Conservation (phyloP, 2,888 invertebrate species). For the Zaprionus obscuricornis region DNA sequence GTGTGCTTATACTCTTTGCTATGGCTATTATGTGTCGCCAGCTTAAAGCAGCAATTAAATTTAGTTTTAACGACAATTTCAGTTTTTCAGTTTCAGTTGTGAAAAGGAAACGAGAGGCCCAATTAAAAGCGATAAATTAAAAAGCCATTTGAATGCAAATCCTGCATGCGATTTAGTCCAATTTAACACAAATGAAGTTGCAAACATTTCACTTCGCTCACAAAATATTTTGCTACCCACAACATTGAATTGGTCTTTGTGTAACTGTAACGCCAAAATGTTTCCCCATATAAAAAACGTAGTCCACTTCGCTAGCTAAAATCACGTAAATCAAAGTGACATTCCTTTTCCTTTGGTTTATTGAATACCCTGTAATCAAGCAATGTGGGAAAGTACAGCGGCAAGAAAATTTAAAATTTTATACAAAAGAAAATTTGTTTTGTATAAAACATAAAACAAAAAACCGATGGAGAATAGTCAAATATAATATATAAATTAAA, state of each 20-base stretch:
- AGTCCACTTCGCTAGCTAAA: conserved; percentile 23
- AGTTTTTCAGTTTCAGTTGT: too few species aligned
- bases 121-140: conserved; percentile 68
- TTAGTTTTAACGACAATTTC: too few species aligned
- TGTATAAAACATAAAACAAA: too few species aligned
- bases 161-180: neutral
- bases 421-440: too few species aligned
- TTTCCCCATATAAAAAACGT: too few species aligned
- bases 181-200: conserved; percentile 45
- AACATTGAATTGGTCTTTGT: conserved; percentile 20
- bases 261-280: conserved; percentile 7
- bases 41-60: conserved; percentile 53
- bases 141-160: conserved; percentile 66
- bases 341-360: conserved; percentile 42
- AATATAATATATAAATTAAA: too few species aligned
- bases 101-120: conserved; percentile 12
- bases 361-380: too few species aligned
- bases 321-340: conserved; percentile 77
- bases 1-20: conserved; percentile 26
- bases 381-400: too few species aligned
- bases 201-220: conserved; percentile 37
- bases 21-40: conserved; percentile 18
- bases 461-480: too few species aligned
- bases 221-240: conserved; percentile 17
- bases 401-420: too few species aligned